Evolutionary conservation across 2,797 vertebrate genomes (phyloP), one percentile per base, ranked within the genome.

Genomic region (Poecile montanus): DNA sequence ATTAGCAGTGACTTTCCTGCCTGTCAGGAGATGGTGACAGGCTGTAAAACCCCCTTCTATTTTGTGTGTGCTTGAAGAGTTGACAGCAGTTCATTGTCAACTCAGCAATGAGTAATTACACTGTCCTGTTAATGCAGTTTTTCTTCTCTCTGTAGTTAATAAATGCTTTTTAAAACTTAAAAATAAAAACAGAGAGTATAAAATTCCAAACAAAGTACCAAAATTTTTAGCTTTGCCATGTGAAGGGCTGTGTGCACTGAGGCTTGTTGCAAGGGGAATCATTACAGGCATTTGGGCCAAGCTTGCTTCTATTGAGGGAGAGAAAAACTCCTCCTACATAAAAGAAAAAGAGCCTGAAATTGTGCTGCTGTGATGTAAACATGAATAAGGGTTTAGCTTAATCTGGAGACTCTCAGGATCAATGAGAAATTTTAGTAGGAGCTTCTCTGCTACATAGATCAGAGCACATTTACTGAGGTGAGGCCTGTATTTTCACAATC

Each of bases 21-120:
- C 67, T 89, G 58, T 90, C 85, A 88, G 88, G 51, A 84, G 79
- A 70, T 17, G 13, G 62, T 94, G 93, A 90, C 90, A 90, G 63
- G 80, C 57, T 94, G 58, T 75, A 91, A 93, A 96, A 42, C 54
- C 62, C 44, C 38, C 47, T 66, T 76, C 88, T 86, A 26, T 84
- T 95, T 60, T 73, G 36, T 56, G 11, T 1, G 1, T 0, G 2
- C 85, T 67, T 73, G 20, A 91, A 75, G 44, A 51, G 40, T 54
- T 96, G 91, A 91, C 91, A 94, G 73, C 70, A 88, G 42, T 40
- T 93, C 67, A 75, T 75, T 93, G 62, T 88, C 88, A 88, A 32
- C 44, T 86, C 73, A 42, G 79, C 47, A 90, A 22, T 84, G 70
- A 84, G 76, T n/a, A 72, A 68, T 65, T 44, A 47, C 6, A 16